Evolutionary conservation across 2,113 vertebrate genomes (phyloP).

Genomic region (Alexandromys fortis): DNA sequence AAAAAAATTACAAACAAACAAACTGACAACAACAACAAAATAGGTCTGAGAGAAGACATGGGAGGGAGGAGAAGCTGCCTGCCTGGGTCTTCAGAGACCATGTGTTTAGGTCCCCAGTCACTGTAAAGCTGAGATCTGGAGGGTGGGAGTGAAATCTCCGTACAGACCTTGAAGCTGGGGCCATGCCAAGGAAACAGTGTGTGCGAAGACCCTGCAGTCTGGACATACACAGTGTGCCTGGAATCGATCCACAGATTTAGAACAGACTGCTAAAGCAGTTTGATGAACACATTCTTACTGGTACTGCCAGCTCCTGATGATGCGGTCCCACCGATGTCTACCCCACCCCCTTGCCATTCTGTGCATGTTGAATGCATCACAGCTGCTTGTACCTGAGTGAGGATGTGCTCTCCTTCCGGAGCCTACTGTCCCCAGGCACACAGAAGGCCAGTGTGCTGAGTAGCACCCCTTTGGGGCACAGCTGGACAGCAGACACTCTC

Average conservation of each 20-base stretch:
- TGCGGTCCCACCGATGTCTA: background rate
- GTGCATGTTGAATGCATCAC: background rate
- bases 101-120: background rate
- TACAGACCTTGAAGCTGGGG: background rate
- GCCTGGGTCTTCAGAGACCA: background rate
- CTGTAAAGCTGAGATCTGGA: background rate
- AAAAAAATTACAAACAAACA: no score
- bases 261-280: background rate
- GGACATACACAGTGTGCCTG: rapidly evolving
- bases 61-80: background rate
- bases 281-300: background rate
- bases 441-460: background rate
- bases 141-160: background rate
- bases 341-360: background rate
- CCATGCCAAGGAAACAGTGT: background rate
- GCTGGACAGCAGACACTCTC: background rate
- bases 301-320: background rate
- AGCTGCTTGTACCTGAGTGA: background rate
- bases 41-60: background rate
- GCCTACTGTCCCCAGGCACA: background rate
- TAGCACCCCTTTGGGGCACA: background rate
- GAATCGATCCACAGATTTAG: background rate
- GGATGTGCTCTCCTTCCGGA: background rate
- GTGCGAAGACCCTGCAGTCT: background rate
- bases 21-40: background rate